Base-by-base conservation (phyloP, 2,888 invertebrate genomes). In the Mongoloraphidia duomilia region DNA sequence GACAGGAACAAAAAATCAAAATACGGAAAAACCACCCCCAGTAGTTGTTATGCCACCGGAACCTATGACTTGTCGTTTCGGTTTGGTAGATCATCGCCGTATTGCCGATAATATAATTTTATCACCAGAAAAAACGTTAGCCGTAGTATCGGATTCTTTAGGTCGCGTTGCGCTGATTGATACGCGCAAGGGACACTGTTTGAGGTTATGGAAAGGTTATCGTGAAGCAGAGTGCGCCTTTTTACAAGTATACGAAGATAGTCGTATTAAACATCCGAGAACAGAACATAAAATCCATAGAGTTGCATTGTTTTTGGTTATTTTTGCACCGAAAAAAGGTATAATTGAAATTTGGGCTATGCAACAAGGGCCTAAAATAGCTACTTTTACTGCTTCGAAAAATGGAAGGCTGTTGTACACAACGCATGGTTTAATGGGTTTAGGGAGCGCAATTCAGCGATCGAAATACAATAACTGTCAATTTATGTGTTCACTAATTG, bases 191-290 rank as follows among this genome's bases (percentile, higher is more conserved):
- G 91, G 93, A 1, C 75, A 85, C 47, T 80, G 87, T 26, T 69
- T 94, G 38, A 75, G 91, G 46, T 81, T 95, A 62, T 93, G 94
- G 77, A 96, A 96, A 72, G 96, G 97, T 4, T 97, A 93, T 65
- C 75, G 96, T 46, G 92, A 96, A 63, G 95, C 96, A 0, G 89
- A 96, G 63, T 90, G 93, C 64, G 91, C 89, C 2, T 97, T 95
- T 79, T 72, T 96, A 40, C 86, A 90, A 67, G 85, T 89, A 1
- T 72, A 75, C 35, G 87, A 89, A 60, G 79, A 77, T 52, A 67
- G 65, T 51, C 50, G 59, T 62, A 2, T 53, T 63, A 6, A 63
- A 63, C 33, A 62, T 59, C 1, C 55, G 61, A 33, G 60, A 61
- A 50, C 44, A 11, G 34, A 45, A 9, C 39, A 39, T 12, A 43